Evolutionary conservation across 2,113 vertebrate species (phyloP), one percentile per base, ranked within the genome.

Genomic region (Nibea albiflora): DNA sequence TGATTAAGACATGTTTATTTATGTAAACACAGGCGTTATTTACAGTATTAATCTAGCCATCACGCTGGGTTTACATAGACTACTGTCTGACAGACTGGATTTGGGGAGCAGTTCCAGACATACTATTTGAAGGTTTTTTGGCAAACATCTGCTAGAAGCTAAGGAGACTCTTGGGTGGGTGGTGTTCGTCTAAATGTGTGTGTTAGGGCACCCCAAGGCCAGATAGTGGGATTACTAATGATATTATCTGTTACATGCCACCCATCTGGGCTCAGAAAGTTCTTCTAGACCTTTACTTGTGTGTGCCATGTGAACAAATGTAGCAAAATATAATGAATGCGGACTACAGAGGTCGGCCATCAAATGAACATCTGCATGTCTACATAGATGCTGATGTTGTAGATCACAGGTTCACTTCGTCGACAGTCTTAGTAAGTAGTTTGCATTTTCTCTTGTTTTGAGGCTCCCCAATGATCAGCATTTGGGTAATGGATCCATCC

Each of bases 1-100:
- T 62, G 71, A 94, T 91, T 92, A 93, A 87, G 83, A 83, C 69
- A 53, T 82, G 85, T 90, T 93, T 91, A 94, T 93, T 93, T 88
- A 92, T 88, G 91, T 88, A 90, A 92, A 92, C 87, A 73, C 6
- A 8, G 79, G 68, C 78, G 66, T 89, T 90, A 91, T 91, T 90
- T 93, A 83, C 79, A 85, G 63, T 73, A 85, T 84, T 85, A 81
- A 82, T 89, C 69, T 76, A 73, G 71, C 78, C 83, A 84, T 87
- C 82, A 85, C 70, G 52, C 56, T 78, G 64, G 67, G 66, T 66
- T 78, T 76, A 69, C 62, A 26, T 12, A 26, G 11, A 61, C 47
- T 14, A 71, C 63, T 17, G 78, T 57, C 35, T 39, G 35, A 39
- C 35, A 39, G 35, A 39, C 44, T 57, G 46, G 50, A 81, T 76